Conservation (phyloP, 2,113 vertebrate genomes). For the Cyprinodon variegatus region DNA sequence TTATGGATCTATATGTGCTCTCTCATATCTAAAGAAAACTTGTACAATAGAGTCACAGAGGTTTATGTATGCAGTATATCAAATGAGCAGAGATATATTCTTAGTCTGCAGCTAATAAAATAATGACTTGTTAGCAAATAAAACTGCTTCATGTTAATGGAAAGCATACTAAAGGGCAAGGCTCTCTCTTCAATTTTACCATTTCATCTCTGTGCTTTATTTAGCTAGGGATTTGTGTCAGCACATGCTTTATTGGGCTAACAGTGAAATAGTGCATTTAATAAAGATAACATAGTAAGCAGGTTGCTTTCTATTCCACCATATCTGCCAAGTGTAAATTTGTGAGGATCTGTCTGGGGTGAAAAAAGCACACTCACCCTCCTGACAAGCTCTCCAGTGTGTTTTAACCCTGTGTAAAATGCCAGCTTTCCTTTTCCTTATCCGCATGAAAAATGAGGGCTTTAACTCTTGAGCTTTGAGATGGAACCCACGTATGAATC, state of each 20-base stretch:
- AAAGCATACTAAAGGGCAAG: constrained; percentile 12
- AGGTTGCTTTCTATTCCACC: constrained; percentile 47
- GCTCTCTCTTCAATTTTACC: constrained; percentile 6
- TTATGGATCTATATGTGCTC: constrained; percentile 22
- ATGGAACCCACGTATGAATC: constrained; percentile 59
- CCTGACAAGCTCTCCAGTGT: constrained; percentile 41
- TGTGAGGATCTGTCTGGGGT: constrained; percentile 14
- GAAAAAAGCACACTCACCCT: constrained; percentile 5
- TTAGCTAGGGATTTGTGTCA: constrained; percentile 17
- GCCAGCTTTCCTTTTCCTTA: constrained; percentile 26
- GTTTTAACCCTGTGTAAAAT: constrained; percentile 61
- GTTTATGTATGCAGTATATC: constrained; percentile 50
- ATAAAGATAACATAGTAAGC: constrained; percentile 25
- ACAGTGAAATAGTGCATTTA: constrained; percentile 40
- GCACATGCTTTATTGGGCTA: constrained; percentile 43
- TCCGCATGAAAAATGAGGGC: constrained; percentile 55
- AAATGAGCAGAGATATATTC: constrained; percentile 35
- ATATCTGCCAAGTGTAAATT: constrained; percentile 28
- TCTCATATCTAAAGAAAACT: constrained; percentile 24
- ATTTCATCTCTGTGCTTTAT: constrained; percentile 19
- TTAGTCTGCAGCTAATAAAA: constrained; percentile 22
- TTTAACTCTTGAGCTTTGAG: constrained; percentile 59
- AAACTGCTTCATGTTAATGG: constrained; percentile 51
- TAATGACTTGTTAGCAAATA: constrained; percentile 33
- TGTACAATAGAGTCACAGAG: constrained; percentile 37